phyloP scores from a whole-genome alignment of 2,888 invertebrate species.

The Drosophila setosimentum region DNA sequence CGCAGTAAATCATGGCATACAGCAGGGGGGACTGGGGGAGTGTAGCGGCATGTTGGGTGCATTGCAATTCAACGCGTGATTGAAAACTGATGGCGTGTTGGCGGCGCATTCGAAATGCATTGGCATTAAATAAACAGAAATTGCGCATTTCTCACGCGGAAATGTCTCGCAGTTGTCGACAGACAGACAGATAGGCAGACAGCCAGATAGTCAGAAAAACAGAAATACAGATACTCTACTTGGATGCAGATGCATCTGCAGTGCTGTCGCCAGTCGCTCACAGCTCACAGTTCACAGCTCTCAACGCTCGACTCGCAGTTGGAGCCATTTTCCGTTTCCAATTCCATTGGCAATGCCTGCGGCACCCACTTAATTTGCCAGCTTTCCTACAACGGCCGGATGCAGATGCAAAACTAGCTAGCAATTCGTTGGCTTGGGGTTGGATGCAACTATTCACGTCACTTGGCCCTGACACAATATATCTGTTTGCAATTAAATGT shows the following conservation, averaged over 20 bases:
- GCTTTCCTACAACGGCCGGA: constrained; percentile 56
- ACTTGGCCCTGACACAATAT: constrained; percentile 74
- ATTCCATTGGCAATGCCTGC: constrained; percentile 39
- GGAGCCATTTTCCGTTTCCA: constrained; percentile 41
- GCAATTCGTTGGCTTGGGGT: constrained; percentile 19
- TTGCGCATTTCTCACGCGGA: constrained; percentile 78
- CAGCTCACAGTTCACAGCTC: constrained; percentile 11
- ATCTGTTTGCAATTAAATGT: constrained; percentile 81
- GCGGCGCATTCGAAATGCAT: constrained; percentile 79
- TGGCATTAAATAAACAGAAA: constrained; percentile 80
- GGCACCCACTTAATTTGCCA: constrained; percentile 79
- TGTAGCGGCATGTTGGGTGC: constrained; percentile 31
- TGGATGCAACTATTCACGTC: constrained; percentile 54
- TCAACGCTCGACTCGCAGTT: constrained; percentile 31
- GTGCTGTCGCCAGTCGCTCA: constrained; percentile 45
- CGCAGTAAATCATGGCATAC: constrained; percentile 67
- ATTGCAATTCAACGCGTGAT: constrained; percentile 68
- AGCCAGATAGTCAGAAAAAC: not conserved
- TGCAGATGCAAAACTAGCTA: constrained; percentile 49
- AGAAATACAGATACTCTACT: constrained; percentile 25
- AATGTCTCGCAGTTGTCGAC: constrained; percentile 56
- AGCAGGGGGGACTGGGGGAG: not conserved
- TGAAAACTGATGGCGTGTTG: constrained; percentile 80
- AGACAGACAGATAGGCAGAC: constrained; percentile 30
- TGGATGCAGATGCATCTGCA: constrained; percentile 36